Base-by-base conservation (phyloP, 2,113 vertebrate species). In the Sphyrna mokarran region DNA sequence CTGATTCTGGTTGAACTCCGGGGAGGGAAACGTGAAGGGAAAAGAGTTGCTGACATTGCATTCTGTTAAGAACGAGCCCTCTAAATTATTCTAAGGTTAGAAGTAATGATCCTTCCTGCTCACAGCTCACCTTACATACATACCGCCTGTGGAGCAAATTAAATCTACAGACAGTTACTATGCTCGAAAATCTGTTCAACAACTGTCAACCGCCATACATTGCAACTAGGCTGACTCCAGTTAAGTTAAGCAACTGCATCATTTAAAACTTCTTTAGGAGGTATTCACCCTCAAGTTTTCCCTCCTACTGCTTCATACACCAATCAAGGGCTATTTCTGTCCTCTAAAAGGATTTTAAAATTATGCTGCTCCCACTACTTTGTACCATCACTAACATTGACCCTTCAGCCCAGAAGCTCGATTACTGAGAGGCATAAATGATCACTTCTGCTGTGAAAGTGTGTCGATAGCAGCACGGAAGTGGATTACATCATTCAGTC, bases 81-180 rank as follows among this genome's bases (percentile, higher is more conserved):
- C 43, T 95, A 72, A 95, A 54, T 54, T 72, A 90, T 61, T 90
- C 72, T 95, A 70, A 95, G 69, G 69, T 33, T 48, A 95, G 69
- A 72, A 72, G 68, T 68, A 93, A 93, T 93, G 33, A 93, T 68
- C 61, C 33, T 95, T 70, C 93, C 69, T 72, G 94, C 94, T 95
- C n/a, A 33, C 63, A 72, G 68, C 94, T 95, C 68, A 22, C 66
- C 4, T 95, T 95, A 95, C 94, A 76, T 58, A 93, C 23, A 94
- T 37, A 54, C 26, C 13, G 2, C 3, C 40, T 29, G 43, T 69
- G 68, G 69, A 29, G 13, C 69, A 95, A 54, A 72, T 95, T 95
- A 72, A 48, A 9, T 43, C 91, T 48, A 72, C 93, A 95, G 94
- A 11, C 68, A 54, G 94, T 72, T 72, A 37, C 70, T 69, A 76